A percentile compares a stretch with the other conserved stretches of the same genome.
These are phyloP conservation scores for Hylaea fasciaria DNA, from an alignment of 2,888 invertebrate species.

Conservation along the genomic window DNA sequence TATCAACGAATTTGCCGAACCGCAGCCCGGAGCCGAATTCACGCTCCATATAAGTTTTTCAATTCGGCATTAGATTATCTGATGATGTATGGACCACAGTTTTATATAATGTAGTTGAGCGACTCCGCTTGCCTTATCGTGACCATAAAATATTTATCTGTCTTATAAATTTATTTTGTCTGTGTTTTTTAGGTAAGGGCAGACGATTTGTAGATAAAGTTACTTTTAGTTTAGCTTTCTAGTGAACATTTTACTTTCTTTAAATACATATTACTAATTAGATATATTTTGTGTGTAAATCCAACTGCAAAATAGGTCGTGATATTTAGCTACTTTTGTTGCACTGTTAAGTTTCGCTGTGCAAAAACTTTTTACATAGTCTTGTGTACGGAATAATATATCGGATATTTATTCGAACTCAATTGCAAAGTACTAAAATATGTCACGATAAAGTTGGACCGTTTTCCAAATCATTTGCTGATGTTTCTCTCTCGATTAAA, in stretches of 20 bases:
- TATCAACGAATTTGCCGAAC: conserved; percentile 28
- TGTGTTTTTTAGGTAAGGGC: not conserved
- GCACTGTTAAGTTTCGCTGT: not conserved
- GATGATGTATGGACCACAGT: conserved; percentile 28
- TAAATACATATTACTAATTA: no score
- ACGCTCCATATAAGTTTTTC: conserved; percentile 50
- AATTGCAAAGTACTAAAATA: conserved; percentile 9
- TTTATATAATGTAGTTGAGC: not conserved
- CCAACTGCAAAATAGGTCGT: no score
- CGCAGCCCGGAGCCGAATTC: conserved; percentile 34
- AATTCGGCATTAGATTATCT: conserved; percentile 43
- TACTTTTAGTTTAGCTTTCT: no score
- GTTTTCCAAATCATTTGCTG: conserved; percentile 47
- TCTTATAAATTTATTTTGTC: not conserved
- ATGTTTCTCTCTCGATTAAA: conserved; percentile 40
- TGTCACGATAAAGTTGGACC: conserved; percentile 40
- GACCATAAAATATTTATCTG: not conserved
- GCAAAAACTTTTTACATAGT: not conserved
- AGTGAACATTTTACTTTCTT: no score
- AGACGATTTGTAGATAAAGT: no score
- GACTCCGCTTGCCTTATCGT: not conserved
- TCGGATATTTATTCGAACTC: not conserved
- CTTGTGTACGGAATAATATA: not conserved
- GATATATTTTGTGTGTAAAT: no score
- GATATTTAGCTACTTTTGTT: no score